Conservation (phyloP, 2,113 vertebrate genomes). For the Thinocorus orbignyianus region DNA sequence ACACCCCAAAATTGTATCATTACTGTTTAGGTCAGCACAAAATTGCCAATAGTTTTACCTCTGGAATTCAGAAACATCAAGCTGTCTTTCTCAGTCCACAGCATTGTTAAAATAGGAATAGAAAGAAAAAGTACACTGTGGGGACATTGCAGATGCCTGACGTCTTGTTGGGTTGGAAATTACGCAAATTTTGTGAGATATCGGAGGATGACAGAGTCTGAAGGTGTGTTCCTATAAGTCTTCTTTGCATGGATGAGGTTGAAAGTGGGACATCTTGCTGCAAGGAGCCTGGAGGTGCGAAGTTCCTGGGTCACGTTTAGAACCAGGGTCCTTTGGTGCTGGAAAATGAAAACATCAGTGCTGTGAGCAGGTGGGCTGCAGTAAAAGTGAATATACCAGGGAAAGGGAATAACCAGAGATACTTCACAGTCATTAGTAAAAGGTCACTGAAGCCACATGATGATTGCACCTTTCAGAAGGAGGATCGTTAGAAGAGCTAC, state of each 20-base stretch:
- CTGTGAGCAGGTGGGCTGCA: not conserved
- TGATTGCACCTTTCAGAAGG: not conserved
- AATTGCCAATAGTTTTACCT: not conserved
- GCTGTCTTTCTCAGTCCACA: not conserved
- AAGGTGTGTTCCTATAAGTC: accelerated
- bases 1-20: not conserved
- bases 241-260: not conserved
- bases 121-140: not conserved
- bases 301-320: not conserved
- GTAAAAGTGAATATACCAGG: accelerated
- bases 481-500: not conserved
- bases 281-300: not conserved
- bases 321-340: not conserved
- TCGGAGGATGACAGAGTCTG: not conserved
- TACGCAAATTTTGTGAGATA: not conserved
- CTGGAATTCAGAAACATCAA: not conserved
- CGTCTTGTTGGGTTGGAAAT: accelerated
- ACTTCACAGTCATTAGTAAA: not conserved
- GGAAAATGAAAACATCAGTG: not conserved
- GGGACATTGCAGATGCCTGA: not conserved
- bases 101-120: not conserved
- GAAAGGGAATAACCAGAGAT: not conserved
- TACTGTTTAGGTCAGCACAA: not conserved
- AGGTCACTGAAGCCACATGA: not conserved
- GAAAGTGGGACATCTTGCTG: not conserved